phyloP scores from a whole-genome alignment of 2,888 invertebrate genomes.

The Protophormia terraenovae region DNA sequence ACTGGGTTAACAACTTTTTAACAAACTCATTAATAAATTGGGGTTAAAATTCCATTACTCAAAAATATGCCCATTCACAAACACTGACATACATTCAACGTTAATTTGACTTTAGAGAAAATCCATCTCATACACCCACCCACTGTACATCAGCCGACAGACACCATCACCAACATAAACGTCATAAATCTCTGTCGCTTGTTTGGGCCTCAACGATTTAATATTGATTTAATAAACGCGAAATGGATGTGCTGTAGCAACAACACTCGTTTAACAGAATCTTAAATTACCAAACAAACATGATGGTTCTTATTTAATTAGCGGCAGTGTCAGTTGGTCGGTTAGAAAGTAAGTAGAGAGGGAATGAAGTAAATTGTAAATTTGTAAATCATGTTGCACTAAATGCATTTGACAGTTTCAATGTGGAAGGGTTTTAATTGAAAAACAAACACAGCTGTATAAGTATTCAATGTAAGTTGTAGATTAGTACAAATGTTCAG shows the following conservation, averaged over 20 bases:
- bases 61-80: constrained; percentile 13
- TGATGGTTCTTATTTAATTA: constrained; percentile 47
- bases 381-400: constrained; percentile 40
- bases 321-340: constrained; percentile 14
- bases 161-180: neutral
- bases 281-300: constrained; percentile 23
- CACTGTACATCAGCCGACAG: neutral
- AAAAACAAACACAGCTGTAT: constrained; percentile 40
- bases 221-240: constrained; percentile 63
- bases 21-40: constrained; percentile 70
- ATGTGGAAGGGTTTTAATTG: constrained; percentile 8
- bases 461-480: neutral
- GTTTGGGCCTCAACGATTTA: constrained; percentile 37
- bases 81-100: neutral
- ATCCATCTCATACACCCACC: neutral
- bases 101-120: neutral
- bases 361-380: neutral
- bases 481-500: neutral
- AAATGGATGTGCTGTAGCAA: constrained; percentile 15
- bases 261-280: constrained; percentile 10
- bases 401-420: constrained; percentile 33
- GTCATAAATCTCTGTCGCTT: constrained; percentile 57
- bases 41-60: constrained; percentile 70
- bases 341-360: neutral
- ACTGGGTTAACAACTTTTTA: constrained; percentile 51